Base-by-base conservation (phyloP, 2,888 invertebrate species). In the Eupithecia pulchellata region DNA sequence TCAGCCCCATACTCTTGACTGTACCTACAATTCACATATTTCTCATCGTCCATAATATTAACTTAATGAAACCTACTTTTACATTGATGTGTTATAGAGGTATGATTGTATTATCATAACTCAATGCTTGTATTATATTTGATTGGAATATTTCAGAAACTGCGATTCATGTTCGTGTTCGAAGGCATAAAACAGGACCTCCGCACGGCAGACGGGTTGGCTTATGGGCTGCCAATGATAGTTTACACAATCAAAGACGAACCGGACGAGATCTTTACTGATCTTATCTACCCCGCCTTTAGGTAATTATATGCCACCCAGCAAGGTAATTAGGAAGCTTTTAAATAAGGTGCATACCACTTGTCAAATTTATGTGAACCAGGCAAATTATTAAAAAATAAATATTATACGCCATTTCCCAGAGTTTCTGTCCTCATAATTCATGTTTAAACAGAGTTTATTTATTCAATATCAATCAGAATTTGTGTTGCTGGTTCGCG, bases 131-230 rank as follows among this genome's bases (percentile, higher is more conserved):
- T 42, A 8, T 42, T 52, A 52, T 25, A 17, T 29, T 29, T 57
- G 57, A 17, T 1, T 27, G 29, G 17, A 57, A 29, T 42, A 57
- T 91, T 94, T 66, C 95, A 99, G 99, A 99, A 99, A 97, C 95
- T 99, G 66, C 97, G 98, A 96, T 99, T 98, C 95, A 98, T 98
- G 88, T 98, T 98, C 89, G 97, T 99, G 64, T 98, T 99, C 97
- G 98, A 98, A 42, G 96, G 97, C 79, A 94, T 99, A 74, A 97
- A 97, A 84, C 95, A 96, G 78, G 99, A 99, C 89, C 96, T 98
- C 91, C 96, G 96, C 82, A 96, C 97, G 30, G 96, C 97, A 74
- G 98, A 99, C 85, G 97, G 98, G 27, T 94, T 99, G 76, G 97
- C 98, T 0, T 96, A 98, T 0, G 98, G 97, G 11, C 92, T 98